Conservation (phyloP, 2,113 vertebrate species). For the Fregetta grallaria region DNA sequence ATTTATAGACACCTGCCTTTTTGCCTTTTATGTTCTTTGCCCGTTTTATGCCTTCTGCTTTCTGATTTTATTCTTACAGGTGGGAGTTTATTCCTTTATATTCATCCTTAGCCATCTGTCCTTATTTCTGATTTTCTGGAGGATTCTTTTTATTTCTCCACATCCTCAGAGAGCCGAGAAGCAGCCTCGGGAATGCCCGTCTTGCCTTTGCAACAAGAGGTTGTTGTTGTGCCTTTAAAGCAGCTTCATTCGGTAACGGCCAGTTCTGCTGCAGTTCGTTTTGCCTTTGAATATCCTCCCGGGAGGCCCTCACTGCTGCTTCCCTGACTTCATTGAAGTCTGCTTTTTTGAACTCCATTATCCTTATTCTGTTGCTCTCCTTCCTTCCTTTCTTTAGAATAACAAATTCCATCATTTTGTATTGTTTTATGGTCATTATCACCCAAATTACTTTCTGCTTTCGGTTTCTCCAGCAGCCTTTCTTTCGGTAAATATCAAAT, state of each 20-base stretch:
- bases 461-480: neutral
- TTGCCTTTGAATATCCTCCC: neutral
- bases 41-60: neutral
- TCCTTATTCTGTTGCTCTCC: neutral
- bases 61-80: neutral
- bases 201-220: neutral
- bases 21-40: neutral
- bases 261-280: neutral
- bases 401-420: neutral
- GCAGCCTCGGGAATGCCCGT: neutral
- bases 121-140: neutral
- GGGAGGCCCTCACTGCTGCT: neutral
- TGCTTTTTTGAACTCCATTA: neutral
- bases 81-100: neutral
- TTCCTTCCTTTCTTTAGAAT: neutral
- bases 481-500: neutral
- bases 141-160: neutral
- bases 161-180: accelerated
- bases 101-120: neutral
- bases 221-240: accelerated
- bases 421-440: neutral
- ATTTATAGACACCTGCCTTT: neutral
- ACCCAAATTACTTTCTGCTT: neutral
- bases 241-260: neutral
- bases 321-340: accelerated